Conservation (phyloP, 2,888 invertebrate species). For the Therioaphis trifolii region DNA sequence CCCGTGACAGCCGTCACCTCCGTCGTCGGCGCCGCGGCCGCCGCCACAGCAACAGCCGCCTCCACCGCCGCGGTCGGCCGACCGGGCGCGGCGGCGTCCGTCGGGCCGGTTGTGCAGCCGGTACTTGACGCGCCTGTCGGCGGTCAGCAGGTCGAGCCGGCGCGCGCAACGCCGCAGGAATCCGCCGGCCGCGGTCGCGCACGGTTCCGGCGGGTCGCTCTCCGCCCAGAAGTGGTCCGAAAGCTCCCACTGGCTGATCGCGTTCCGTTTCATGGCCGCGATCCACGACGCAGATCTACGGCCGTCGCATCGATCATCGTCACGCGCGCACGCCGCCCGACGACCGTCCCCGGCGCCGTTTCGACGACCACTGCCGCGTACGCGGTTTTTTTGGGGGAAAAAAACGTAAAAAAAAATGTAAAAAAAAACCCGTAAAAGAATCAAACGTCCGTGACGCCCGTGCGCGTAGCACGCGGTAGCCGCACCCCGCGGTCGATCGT, state of each 20-base stretch:
- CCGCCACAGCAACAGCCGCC: conserved; percentile 20
- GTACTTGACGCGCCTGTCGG: conserved; percentile 47
- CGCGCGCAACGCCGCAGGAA: conserved; percentile 41
- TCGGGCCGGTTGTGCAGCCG: background rate
- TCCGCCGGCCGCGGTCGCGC: background rate
- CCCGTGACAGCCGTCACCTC: background rate
- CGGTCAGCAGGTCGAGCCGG: conserved; percentile 21
- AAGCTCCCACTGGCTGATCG: conserved; percentile 51
- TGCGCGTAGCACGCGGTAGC: background rate
- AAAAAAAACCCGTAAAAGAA: conserved; percentile 25
- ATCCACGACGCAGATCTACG: background rate
- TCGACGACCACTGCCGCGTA: no score
- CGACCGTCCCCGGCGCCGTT: no score
- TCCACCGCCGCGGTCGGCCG: background rate
- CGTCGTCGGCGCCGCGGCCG: background rate
- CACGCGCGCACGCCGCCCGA: background rate
- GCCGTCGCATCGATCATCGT: no score
- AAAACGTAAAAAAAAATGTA: background rate
- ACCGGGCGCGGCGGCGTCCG: background rate
- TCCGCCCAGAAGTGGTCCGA: conserved; percentile 58
- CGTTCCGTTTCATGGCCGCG: conserved; percentile 30
- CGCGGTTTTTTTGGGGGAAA: no score
- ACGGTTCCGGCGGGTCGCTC: conserved; percentile 53
- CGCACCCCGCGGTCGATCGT: background rate
- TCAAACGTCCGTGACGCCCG: conserved; percentile 46